These are phyloP conservation scores for Aythya baeri DNA, from an alignment of 2,113 vertebrate genomes.

Conservation along the genomic window DNA sequence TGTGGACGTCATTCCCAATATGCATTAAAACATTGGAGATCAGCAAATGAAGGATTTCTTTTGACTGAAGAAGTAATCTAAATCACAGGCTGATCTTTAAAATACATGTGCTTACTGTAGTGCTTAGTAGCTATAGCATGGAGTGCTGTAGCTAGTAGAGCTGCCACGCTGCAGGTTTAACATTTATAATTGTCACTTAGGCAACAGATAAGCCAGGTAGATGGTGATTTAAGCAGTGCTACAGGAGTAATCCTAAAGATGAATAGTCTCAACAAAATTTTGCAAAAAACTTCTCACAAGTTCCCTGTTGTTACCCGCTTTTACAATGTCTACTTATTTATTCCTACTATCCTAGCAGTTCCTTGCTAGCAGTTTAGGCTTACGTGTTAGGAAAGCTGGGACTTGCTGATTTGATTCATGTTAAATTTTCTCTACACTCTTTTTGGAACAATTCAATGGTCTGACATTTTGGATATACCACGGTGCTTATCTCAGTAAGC, in stretches of 20 bases:
- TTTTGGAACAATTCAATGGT: not conserved
- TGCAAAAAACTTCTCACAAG: not conserved
- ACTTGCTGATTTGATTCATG: not conserved
- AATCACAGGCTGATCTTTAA: conserved; percentile 7
- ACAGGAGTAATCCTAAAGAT: not conserved
- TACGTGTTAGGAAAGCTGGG: not conserved
- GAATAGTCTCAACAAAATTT: conserved; percentile 24
- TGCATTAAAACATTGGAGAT: conserved; percentile 8
- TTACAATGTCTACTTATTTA: not conserved
- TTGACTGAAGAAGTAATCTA: not conserved
- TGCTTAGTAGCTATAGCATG: not conserved
- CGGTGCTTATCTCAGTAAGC: not conserved
- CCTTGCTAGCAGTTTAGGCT: not conserved
- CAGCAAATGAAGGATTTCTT: conserved; percentile 3
- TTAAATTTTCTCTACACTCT: not conserved
- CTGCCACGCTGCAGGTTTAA: conserved; percentile 22
- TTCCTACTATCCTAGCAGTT: not conserved
- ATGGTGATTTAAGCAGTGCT: conserved; percentile 17
- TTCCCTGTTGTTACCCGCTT: not conserved
- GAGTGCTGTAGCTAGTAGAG: not conserved
- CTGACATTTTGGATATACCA: not conserved
- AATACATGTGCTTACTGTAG: not conserved
- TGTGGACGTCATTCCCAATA: not conserved
- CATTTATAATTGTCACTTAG: conserved; percentile 37
- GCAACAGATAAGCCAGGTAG: conserved; percentile 25